phyloP scores from a whole-genome alignment of 2,888 invertebrate species.

The Panopea generosa region DNA sequence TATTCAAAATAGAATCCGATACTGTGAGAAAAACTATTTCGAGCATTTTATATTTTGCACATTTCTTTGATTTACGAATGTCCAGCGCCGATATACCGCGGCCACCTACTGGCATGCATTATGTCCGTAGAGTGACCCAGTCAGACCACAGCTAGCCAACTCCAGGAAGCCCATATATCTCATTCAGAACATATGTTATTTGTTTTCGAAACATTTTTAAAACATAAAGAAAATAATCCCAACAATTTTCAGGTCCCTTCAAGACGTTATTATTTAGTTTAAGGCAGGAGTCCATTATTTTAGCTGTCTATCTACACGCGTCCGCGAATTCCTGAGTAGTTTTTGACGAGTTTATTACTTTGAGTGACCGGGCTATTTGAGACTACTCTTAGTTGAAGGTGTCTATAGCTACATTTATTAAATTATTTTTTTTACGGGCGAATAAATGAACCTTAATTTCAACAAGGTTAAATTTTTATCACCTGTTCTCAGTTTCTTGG shows the following conservation, averaged over 20 bases:
- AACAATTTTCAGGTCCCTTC: background rate
- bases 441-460: no score
- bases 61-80: constrained; percentile 51
- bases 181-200: constrained; percentile 47
- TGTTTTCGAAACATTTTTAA: constrained; percentile 40
- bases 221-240: constrained; percentile 21
- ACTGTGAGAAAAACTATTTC: constrained; percentile 48
- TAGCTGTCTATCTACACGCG: constrained; percentile 33
- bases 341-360: constrained; percentile 27
- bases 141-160: constrained; percentile 38
- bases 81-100: constrained; percentile 14
- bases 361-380: constrained; percentile 1
- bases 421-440: no score
- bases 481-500: no score
- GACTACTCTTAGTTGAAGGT: no score
- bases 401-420: no score
- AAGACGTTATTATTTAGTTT: constrained; percentile 46
- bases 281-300: constrained; percentile 29
- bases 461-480: no score
- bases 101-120: constrained; percentile 45
- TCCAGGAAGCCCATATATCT: constrained; percentile 37
- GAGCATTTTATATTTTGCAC: constrained; percentile 29
- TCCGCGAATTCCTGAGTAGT: constrained; percentile 40
- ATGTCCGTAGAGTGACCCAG: constrained; percentile 51
- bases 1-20: constrained; percentile 21